Base-by-base conservation (phyloP, 2,113 vertebrate genomes). In the Phasianus colchicus region DNA sequence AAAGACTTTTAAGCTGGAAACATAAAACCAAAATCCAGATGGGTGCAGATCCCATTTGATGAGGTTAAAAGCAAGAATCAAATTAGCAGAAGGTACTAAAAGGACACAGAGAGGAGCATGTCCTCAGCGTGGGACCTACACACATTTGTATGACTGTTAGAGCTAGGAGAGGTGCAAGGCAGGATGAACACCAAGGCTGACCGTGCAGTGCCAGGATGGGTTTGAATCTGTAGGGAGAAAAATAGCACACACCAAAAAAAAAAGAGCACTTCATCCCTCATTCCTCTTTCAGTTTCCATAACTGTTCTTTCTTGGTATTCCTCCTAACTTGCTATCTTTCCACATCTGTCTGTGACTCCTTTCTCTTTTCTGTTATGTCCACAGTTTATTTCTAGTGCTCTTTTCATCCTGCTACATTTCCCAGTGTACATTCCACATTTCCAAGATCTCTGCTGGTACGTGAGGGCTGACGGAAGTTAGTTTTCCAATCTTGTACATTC, bases 61-160 rank as follows among this genome's bases (percentile, higher is more conserved):
- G 65, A 92, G 81, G 54, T 47, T 79, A 85, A 86, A 79, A 25
- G 9, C 66, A 84, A 82, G 65, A 74, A 74, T 8, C 4, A 6
- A 87, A 88, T 91, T 91, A 91, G 76, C 61, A 92, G 43, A 89
- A 94, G 30, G 42, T 73, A 75, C 21, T 72, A 57, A 80, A 79
- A 89, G 61, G 70, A 55, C 13, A 36, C 3, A 8, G 72, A 67
- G 30, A 54, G 50, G 83, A 78, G 12, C 21, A 27, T 6, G 11
- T 21, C 13, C 40, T 64, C 43, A 65, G 61, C 43, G 15, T 0
- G 0, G 79, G 17, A 88, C 11, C 38, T n/a, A 30, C 22, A 14
- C 17, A 65, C 48, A 30, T 76, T 57, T 58, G 50, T 43, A 17
- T 3, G 22, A 55, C 61, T 65, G 58, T 48, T 79, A 77, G 75